Percentiles rank a stretch among this genome's conserved stretches.
Evolutionary conservation across 64 coral and sea anemone species (phyloP).

Genomic region (Montipora capricornis): DNA sequence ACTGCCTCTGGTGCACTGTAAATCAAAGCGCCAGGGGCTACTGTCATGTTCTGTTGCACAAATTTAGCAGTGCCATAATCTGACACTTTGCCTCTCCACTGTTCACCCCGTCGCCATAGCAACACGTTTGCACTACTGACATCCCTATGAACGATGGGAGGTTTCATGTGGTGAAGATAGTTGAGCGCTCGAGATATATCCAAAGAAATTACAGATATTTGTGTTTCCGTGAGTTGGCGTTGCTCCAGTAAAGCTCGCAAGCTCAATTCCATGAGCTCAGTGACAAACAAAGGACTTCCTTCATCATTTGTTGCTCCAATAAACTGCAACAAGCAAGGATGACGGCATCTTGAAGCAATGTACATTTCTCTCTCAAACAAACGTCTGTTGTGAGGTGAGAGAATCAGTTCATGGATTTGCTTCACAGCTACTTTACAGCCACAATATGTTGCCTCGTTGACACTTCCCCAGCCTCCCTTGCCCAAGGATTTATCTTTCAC

Average conservation of each 20-base stretch:
- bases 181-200: slow-evolving; percentile 22
- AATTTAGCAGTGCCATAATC: slow-evolving; percentile 7
- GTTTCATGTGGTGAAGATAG: slow-evolving; percentile 26
- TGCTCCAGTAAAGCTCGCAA: slow-evolving; percentile 18
- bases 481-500: slow-evolving; percentile 30
- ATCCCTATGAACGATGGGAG: slow-evolving; percentile 56
- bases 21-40: slow-evolving; percentile 36
- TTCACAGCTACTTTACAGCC: slow-evolving; percentile 69
- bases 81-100: slow-evolving; percentile 58
- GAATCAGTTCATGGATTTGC: neutral
- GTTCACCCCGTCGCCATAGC: slow-evolving; percentile 34
- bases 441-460: slow-evolving; percentile 49
- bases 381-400: too few species aligned
- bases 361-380: too few species aligned
- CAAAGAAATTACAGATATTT: slow-evolving; percentile 10
- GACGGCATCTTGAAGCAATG: too few species aligned
- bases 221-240: neutral
- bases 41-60: slow-evolving; percentile 10
- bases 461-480: slow-evolving; percentile 39
- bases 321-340: too few species aligned
- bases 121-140: slow-evolving; percentile 67
- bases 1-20: neutral
- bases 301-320: too few species aligned
- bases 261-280: neutral
- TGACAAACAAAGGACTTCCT: slow-evolving; percentile 19